Conservation (phyloP, 1,140 invertebrate species). For the Babylonia areolata region DNA sequence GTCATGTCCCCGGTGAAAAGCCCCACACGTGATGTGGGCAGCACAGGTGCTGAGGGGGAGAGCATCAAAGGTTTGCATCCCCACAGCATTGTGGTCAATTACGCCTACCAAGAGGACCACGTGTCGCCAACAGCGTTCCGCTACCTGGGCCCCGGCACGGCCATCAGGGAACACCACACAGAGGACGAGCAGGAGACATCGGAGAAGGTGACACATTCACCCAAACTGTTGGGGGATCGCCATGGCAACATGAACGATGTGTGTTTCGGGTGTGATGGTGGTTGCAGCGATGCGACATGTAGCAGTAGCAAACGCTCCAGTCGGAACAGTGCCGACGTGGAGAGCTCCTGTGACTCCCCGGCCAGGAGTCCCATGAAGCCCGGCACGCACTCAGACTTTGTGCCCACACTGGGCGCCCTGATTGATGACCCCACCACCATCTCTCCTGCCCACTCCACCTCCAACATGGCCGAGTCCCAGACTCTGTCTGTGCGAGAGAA, state of each 20-base stretch:
- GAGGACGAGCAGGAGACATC: slow-evolving; percentile 39
- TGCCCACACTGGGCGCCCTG: slow-evolving; percentile 19
- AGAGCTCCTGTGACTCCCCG: slow-evolving; percentile 63
- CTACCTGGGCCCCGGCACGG: slow-evolving; percentile 69
- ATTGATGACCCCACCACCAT: slow-evolving; percentile 36
- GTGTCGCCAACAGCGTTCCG: slow-evolving; percentile 61
- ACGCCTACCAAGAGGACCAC: slow-evolving; percentile 45
- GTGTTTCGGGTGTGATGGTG: slow-evolving; percentile 73
- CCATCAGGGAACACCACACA: slow-evolving; percentile 59
- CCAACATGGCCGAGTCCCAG: slow-evolving; percentile 32
- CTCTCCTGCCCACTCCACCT: slow-evolving; percentile 23
- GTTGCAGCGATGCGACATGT: slow-evolving; percentile 68
- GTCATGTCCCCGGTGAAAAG: slow-evolving; percentile 61
- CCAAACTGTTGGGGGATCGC: not conserved
- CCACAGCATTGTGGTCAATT: slow-evolving; percentile 51
- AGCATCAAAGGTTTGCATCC: not conserved
- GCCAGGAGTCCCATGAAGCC: slow-evolving; percentile 48
- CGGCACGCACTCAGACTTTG: not conserved
- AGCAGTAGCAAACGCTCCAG: slow-evolving; percentile 68
- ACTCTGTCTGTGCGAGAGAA: slow-evolving; percentile 58
- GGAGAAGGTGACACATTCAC: not conserved
- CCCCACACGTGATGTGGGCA: slow-evolving; percentile 53
- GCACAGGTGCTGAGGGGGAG: slow-evolving; percentile 46
- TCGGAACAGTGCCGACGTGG: slow-evolving; percentile 61
- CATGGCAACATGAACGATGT: slow-evolving; percentile 72